Base-by-base conservation (phyloP, 92 coral and sea anemone genomes). In the Porites evermanni region DNA sequence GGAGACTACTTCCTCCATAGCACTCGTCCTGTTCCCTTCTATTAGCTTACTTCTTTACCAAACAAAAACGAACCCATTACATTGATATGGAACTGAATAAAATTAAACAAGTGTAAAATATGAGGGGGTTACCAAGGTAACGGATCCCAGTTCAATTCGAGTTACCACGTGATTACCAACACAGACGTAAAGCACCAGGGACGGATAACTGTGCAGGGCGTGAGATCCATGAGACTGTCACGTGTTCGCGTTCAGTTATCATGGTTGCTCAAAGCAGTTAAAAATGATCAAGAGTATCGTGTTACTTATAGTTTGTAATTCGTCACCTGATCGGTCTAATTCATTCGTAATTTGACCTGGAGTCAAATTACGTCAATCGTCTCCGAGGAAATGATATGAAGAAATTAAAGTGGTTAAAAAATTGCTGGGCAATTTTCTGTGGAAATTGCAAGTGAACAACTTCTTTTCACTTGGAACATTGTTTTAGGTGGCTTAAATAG, bases 111-210 rank as follows among this genome's bases (percentile, higher is more conserved):
- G 47, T 38, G 47, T 38, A 38, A 38, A 38, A 38, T 38, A 38
- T 38, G 47, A 38, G 47, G 47, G 47, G 47, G 47, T 38, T 38
- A 81, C 96, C 96, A 1, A 90, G 91, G 79, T 93, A 83, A 81
- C 68, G 12, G 64, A 19, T 7, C 13, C 60, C 44, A 71, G 23
- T 11, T 60, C 47, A 38, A 4, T 6, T 38, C 47, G 18, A 50
- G 60, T 50, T 21, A 1, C 9, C 14, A 50, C 19, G 6, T 3
- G 47, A 38, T 38, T 3, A 4, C 47, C 47, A 38, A 38, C 47
- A 38, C 47, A 13, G 18, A 1, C 64, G 17, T 56, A 12, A 19
- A 51, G 60, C 66, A 4, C 12, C 12, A 12, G 2, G 60, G 54
- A 71, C 53, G 17, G 9, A 23, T 17, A 72, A 32, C 70, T 9